These are phyloP conservation scores for Leptura quadrifasciata DNA, from an alignment of 2,888 invertebrate species.

Conservation along the genomic window DNA sequence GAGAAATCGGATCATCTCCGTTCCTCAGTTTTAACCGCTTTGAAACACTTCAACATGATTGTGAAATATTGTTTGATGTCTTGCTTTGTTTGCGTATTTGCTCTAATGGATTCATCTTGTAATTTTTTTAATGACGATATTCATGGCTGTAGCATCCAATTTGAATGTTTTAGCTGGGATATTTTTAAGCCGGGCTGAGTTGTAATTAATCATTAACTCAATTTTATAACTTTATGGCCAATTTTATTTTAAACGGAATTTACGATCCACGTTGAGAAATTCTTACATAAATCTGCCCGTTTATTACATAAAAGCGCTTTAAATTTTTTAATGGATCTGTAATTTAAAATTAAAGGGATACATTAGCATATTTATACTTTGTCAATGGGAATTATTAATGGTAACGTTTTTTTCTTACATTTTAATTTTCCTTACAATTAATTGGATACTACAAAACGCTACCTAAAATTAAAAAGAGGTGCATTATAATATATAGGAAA, in stretches of 20 bases:
- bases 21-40: constrained; percentile 14
- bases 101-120: constrained; percentile 10
- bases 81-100: constrained; percentile 21
- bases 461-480: neutral
- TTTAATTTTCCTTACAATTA: neutral
- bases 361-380: constrained; percentile 1
- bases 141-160: constrained; percentile 20
- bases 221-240: constrained; percentile 26
- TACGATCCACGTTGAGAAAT: neutral
- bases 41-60: constrained; percentile 19
- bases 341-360: neutral
- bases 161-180: constrained; percentile 24
- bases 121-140: constrained; percentile 15
- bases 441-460: neutral
- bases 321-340: constrained; percentile 16
- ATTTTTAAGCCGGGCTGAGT: constrained; percentile 11
- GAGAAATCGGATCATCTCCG: constrained; percentile 35
- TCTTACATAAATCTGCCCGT: constrained; percentile 17
- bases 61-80: constrained; percentile 28
- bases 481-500: no score
- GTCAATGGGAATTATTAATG: neutral
- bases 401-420: neutral
- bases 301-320: constrained; percentile 27
- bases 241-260: constrained; percentile 27
- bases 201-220: constrained; percentile 26